Evolutionary conservation across 2,113 vertebrate genomes (phyloP), one percentile per base, ranked within the genome.

Genomic region (Aptenodytes forsteri): DNA sequence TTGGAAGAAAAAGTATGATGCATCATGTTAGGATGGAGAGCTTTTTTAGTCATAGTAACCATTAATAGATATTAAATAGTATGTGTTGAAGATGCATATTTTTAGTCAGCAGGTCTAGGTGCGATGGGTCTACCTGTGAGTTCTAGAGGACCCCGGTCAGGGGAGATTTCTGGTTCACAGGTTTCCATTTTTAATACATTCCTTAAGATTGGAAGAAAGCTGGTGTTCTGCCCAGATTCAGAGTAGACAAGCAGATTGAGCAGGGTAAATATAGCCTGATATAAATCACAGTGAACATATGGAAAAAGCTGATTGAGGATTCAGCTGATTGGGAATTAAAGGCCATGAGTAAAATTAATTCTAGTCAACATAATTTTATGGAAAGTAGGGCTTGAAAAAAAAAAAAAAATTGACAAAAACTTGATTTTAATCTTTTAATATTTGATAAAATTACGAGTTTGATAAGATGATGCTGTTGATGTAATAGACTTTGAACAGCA

Each of bases 251-350:
- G 75, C 96, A 96, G 97, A 95, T 88, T 97, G 93, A 80, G 85
- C 66, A 69, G 85, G 71, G 71, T 96, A 97, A 97, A 93, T 96
- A 96, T 95, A 97, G 96, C 82, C 85, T 88, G 90, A 73, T 96
- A 96, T 83, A 97, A 97, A 92, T 95, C 95, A 61, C 75, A 77
- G 90, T 90, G 93, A 97, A 80, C 96, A 95, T 96, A 97, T 83
- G 95, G 95, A 97, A 96, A 90, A 92, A 92, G 92, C 96, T 97
- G 93, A 97, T 64, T 95, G 90, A 30, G 82, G 58, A 59, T 80
- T 97, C 88, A 95, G 79, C 88, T 94, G 83, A 72, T 90, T 42
- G 79, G 76, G 92, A 97, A 94, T 97, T 97, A 97, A 94, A 94
- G 67, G 50, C 66, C 32, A 47, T 61, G 58, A 92, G 50, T 88